Evolutionary conservation across 2,113 vertebrate species (phyloP).

Genomic region (Tachysurus vachellii): DNA sequence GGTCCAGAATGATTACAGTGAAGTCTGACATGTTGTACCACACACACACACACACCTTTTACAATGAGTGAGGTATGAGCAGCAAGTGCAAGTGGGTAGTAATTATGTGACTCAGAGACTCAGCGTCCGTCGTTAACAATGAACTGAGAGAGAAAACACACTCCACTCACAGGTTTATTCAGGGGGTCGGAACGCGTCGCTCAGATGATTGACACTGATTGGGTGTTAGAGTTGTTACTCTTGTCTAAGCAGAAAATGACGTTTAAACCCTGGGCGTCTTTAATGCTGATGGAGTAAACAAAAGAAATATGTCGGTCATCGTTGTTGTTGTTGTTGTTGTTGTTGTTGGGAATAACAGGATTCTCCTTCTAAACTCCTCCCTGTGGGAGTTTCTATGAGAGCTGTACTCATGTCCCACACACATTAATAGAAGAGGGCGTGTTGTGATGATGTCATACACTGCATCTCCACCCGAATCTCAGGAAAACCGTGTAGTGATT

Average conservation of each 20-base stretch:
- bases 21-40: not conserved
- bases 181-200: not conserved
- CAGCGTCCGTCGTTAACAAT: not conserved
- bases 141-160: not conserved
- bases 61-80: not conserved
- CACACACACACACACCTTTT: not conserved
- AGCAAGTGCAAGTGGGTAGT: not conserved
- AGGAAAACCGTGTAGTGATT: too few species aligned
- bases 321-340: not conserved
- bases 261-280: not conserved
- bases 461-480: too few species aligned
- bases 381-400: too few species aligned
- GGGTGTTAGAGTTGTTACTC: not conserved
- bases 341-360: too few species aligned
- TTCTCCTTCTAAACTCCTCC: too few species aligned
- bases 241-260: not conserved
- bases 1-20: not conserved
- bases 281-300: not conserved
- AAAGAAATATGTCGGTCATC: not conserved
- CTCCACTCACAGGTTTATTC: not conserved
- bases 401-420: too few species aligned
- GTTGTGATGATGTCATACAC: too few species aligned
- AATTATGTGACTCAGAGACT: slow-evolving; percentile 22
- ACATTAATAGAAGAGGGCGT: too few species aligned
- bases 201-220: not conserved